A percentile compares a stretch with the other conserved stretches of the same genome.
Evolutionary conservation across 2,888 invertebrate species (phyloP).

Genomic region (Lypha dubia): DNA sequence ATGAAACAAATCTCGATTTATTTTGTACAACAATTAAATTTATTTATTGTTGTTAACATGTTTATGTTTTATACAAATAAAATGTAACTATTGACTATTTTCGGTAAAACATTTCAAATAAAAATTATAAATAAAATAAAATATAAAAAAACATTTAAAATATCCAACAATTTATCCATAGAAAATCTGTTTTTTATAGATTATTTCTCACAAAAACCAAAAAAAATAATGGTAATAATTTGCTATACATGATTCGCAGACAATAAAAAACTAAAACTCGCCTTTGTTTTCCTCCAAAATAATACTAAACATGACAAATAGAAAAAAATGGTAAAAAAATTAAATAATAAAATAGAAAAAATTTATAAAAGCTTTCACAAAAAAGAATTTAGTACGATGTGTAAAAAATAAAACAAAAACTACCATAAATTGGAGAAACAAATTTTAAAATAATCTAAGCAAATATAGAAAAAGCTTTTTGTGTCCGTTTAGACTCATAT

Average conservation of each 20-base stretch:
- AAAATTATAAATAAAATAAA: slow-evolving; percentile 32
- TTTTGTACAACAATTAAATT: slow-evolving; percentile 35
- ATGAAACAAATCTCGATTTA: slow-evolving; percentile 31
- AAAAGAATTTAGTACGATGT: slow-evolving; percentile 35
- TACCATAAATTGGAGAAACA: slow-evolving; percentile 11
- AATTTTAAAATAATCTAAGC: slow-evolving; percentile 21
- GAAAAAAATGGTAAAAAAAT: slow-evolving; percentile 37
- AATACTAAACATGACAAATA: slow-evolving; percentile 52
- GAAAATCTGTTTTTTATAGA: slow-evolving; percentile 49
- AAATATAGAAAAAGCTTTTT: slow-evolving; percentile 52
- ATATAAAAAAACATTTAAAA: slow-evolving; percentile 14
- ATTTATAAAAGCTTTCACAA: slow-evolving; percentile 52
- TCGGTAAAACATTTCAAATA: background rate
- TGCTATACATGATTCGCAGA: slow-evolving; percentile 54
- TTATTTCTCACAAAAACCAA: slow-evolving; percentile 43
- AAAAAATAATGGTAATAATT: slow-evolving; percentile 53
- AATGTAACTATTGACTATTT: slow-evolving; percentile 2
- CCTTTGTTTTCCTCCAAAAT: background rate
- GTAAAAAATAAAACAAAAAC: slow-evolving; percentile 16
- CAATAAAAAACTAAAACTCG: slow-evolving; percentile 26
- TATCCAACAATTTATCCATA: slow-evolving; percentile 55
- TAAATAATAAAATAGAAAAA: slow-evolving; percentile 20
- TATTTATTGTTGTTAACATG: slow-evolving; percentile 56
- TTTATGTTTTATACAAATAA: slow-evolving; percentile 26
- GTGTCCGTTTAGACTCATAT: too few relatives aligned